Evolutionary conservation across 2,888 invertebrate species (phyloP).

Genomic region (Hirtodrosophila alboralis): DNA sequence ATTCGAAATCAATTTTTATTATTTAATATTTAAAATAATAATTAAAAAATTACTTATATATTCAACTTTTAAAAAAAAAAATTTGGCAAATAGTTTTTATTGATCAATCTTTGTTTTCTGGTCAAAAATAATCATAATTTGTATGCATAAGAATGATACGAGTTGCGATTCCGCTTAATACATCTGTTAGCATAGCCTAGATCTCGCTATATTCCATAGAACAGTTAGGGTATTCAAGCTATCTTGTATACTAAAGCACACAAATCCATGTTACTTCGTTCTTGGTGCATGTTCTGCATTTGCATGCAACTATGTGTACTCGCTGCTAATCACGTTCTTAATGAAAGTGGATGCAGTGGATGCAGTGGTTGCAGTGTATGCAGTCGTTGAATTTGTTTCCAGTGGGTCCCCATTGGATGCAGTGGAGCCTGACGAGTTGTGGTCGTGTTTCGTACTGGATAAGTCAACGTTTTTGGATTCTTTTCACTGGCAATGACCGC

Average conservation of each 20-base stretch:
- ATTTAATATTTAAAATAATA: too few species aligned
- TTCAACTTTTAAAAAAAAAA: too few species aligned
- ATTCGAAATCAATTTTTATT: too few species aligned
- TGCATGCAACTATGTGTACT: constrained; percentile 64
- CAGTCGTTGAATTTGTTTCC: too few species aligned
- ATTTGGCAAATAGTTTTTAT: too few species aligned
- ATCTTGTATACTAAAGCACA: background rate
- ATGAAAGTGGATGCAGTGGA: constrained; percentile 72
- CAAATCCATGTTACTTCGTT: constrained; percentile 15
- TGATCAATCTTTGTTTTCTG: too few species aligned
- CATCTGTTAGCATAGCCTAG: too few species aligned
- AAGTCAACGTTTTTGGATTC: constrained; percentile 37
- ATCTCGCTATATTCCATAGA: background rate
- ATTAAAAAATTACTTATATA: too few species aligned
- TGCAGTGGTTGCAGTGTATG: constrained; percentile 5
- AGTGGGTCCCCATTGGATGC: too few species aligned
- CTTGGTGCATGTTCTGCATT: constrained; percentile 45
- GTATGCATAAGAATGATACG: too few species aligned
- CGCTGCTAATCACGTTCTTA: constrained; percentile 78
- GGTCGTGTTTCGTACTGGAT: constrained; percentile 50
- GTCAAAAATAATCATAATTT: too few species aligned
- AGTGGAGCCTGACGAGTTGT: constrained; percentile 21
- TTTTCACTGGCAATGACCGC: constrained; percentile 78
- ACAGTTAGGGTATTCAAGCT: constrained; percentile 21
- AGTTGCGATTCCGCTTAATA: background rate